Base-by-base conservation (phyloP, 2,797 vertebrate species). In the Etheostoma nigrum region DNA sequence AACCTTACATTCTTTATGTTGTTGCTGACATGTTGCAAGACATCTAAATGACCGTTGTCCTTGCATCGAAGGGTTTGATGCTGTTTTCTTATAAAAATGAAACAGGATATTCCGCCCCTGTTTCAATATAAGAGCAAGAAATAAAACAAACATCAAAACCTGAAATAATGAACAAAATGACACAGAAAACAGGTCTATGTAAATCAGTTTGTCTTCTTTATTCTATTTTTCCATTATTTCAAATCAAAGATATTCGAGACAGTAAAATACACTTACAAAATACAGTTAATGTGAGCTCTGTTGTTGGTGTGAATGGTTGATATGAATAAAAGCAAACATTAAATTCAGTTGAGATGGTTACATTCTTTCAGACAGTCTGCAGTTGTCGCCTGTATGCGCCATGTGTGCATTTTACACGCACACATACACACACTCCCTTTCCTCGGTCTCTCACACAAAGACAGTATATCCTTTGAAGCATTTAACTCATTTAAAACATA, bases 351-450 rank as follows among this genome's bases (percentile, higher is more conserved):
- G 23, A 67, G 62, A 36, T 60, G 30, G 33, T 76, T 75, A 61
- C 44, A 77, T 84, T 74, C 23, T 74, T 77, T 40, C 2, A 67
- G 67, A 81, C 25, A 68, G 54, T 75, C 76, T 82, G 79, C 80
- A 82, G 81, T 86, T 86, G 72, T 86, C 79, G 75, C 76, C 80
- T 84, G 54, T 83, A 57, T 89, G 89, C 86, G 70, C 52, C 76
- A 80, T 30, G 60, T 63, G 27, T 83, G 48, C 57, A 57, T 64
- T 68, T 61, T 44, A 65, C 23, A 5, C 69, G 5, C 72, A 65
- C 63, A 42, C 64, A 45, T 51, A 53, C 64, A 62, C 64, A 62
- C 58, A 53, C 49, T 40, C 16, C 16, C 3, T 57, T 10, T 53
- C 42, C 21, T 27, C 13, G 36, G 44, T 60, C n/a, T 63, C 62